A percentile compares a stretch with the other conserved stretches of the same genome.
phyloP scores from a whole-genome alignment of 2,113 vertebrate species.

The Osmerus mordax region DNA sequence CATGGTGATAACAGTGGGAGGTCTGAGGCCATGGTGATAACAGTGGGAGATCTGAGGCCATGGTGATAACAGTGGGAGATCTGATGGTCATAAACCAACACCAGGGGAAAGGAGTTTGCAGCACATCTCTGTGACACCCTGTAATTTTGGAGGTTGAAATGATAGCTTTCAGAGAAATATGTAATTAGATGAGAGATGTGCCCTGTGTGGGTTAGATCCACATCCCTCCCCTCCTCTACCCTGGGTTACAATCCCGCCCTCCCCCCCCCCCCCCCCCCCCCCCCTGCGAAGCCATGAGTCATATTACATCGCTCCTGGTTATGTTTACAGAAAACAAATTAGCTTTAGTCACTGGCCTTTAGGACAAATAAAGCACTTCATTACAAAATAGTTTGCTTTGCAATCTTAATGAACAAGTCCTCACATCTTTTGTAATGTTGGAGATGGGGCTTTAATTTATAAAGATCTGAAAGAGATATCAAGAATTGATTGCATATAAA shows the following conservation, averaged over 20 bases:
- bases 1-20: not conserved
- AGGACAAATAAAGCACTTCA: not conserved
- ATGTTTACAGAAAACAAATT: constrained; percentile 16
- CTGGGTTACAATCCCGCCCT: constrained; percentile 15
- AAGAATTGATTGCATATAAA: no score
- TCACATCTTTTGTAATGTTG: not conserved
- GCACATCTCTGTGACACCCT: not conserved
- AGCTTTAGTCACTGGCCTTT: constrained; percentile 17
- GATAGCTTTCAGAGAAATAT: not conserved
- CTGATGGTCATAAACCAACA: not conserved
- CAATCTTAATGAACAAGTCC: not conserved
- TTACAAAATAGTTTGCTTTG: constrained; percentile 6
- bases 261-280: not conserved
- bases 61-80: not conserved
- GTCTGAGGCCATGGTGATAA: not conserved
- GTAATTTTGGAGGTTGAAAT: constrained; percentile 17
- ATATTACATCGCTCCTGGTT: constrained; percentile 9
- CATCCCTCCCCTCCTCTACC: no score
- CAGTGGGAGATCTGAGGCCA: not conserved
- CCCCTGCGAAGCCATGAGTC: constrained; percentile 2
- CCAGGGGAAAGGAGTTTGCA: not conserved
- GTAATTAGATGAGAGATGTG: constrained; percentile 28
- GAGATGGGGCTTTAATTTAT: not conserved
- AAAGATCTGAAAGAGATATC: no score
- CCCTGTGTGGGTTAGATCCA: not conserved